Percentiles rank a stretch among this genome's conserved stretches.
Evolutionary conservation across 1,140 invertebrate genomes (phyloP).

Genomic region (Drosophila virilis): DNA sequence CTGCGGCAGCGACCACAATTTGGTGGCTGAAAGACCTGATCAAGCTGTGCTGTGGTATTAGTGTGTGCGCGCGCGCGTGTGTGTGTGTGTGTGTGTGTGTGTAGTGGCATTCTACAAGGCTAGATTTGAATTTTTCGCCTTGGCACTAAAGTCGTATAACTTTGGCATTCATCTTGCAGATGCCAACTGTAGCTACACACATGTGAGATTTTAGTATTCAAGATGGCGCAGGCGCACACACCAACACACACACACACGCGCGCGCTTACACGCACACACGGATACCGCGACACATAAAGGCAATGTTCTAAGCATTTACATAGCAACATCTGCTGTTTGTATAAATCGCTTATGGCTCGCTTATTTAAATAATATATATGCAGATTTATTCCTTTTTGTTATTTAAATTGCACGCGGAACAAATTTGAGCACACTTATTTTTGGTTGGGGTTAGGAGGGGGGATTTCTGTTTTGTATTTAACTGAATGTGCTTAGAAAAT

Average conservation of each 20-base stretch:
- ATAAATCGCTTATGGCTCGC: conserved; percentile 21
- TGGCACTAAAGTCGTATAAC: conserved; percentile 79
- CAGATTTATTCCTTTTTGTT: conserved; percentile 60
- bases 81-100: conserved; percentile 25
- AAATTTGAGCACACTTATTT: conserved; percentile 30
- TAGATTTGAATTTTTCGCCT: conserved; percentile 76
- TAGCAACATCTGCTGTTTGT: conserved; percentile 35
- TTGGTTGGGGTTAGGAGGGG: background rate
- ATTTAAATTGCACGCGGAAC: conserved; percentile 79
- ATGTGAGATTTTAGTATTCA: conserved; percentile 21
- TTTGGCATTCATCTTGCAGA: conserved; percentile 78
- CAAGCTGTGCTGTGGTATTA: conserved; percentile 29
- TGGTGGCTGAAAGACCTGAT: conserved; percentile 72
- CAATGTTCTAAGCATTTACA: conserved; percentile 63
- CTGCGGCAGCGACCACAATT: conserved; percentile 59
- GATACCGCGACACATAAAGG: conserved; percentile 19
- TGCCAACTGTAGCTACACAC: conserved; percentile 45
- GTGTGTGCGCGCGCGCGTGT: conserved; percentile 6
- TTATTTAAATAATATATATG: conserved; percentile 29
- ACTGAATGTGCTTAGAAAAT: conserved; percentile 23
- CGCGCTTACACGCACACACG: conserved; percentile 21
- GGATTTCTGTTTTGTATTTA: conserved; percentile 13
- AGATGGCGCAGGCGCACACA: conserved; percentile 36
- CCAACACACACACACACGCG: conserved; percentile 22
- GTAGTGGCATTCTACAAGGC: conserved; percentile 65